Percentiles rank a stretch among this genome's conserved stretches.
Evolutionary conservation across 1,140 invertebrate genomes (phyloP).

Genomic region (Archivesica marissinica): DNA sequence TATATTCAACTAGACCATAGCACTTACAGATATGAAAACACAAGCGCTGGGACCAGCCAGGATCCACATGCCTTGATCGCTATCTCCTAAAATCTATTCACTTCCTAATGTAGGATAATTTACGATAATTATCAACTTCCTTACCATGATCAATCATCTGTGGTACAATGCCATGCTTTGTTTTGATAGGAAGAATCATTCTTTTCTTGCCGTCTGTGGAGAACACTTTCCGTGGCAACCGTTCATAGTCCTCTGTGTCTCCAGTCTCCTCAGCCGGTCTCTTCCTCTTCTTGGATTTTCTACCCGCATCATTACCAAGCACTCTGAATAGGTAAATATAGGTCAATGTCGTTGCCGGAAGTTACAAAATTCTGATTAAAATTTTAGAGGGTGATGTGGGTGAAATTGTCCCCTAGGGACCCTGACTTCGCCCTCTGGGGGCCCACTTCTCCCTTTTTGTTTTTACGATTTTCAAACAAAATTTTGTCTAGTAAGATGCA

Average conservation of each 20-base stretch:
- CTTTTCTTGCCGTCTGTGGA: constrained; percentile 70
- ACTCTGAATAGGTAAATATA: constrained; percentile 20
- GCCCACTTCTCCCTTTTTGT: no score
- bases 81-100: no score
- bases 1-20: no score
- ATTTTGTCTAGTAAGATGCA: no score
- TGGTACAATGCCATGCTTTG: constrained; percentile 70
- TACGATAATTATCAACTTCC: no score
- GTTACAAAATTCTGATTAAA: not conserved
- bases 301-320: constrained; percentile 39
- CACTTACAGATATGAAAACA: no score
- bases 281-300: constrained; percentile 65
- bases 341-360: not conserved
- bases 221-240: constrained; percentile 69
- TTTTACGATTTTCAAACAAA: no score
- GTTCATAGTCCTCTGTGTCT: constrained; percentile 72
- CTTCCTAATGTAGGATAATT: no score
- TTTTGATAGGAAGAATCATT: constrained; percentile 80
- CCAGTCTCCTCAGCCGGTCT: constrained; percentile 64
- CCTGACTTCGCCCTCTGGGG: no score
- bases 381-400: not conserved
- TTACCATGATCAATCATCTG: constrained; percentile 64
- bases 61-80: no score
- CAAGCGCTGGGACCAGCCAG: no score
- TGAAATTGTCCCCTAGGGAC: no score